Base-by-base conservation (phyloP, 2,797 vertebrate genomes). In the Gymnothorax reevesii region DNA sequence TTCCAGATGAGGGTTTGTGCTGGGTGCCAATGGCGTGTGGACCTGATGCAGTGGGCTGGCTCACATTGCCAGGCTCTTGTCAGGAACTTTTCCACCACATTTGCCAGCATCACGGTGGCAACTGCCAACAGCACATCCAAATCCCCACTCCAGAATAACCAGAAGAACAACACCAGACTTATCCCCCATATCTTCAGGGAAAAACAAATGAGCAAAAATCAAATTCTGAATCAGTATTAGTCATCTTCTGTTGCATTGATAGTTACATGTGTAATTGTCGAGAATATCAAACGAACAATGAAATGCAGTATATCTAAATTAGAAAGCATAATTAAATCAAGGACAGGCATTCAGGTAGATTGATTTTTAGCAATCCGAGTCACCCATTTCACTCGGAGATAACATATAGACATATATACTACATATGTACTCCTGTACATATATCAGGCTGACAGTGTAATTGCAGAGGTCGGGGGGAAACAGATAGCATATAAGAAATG, bases 1-100 rank as follows among this genome's bases (percentile, higher is more conserved):
- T 93, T 84, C 92, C 94, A 95, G 92, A 94, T 95, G 94, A 91
- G 91, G 88, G 91, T 92, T 89, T 91, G 86, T 85, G 59, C 62
- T 82, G 77, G 90, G 88, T 91, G 91, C 92, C 90, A 92, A 90
- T 91, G 91, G 91, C 54, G 83, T 89, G 86, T 84, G 88, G 82
- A 60, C 82, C 82, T 57, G 89, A 90, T 85, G 89, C 89, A 42
- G 88, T 86, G 89, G 88, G 83, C 86, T 12, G 69, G 84, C 91
- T 66, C 84, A 62, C 85, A 83, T 87, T 91, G 91, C 91, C 92
- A 93, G 88, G 88, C 86, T 89, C 89, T 88, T 84, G 87, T 85
- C 90, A 89, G 86, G 54, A 66, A 86, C 89, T 92, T 94, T 94
- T 94, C 93, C 93, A 92, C 85, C 86, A 59, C 57, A 84, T 75